These are phyloP conservation scores for Heteractis magnifica DNA, from an alignment of 92 coral and sea anemone genomes.

Conservation along the genomic window DNA sequence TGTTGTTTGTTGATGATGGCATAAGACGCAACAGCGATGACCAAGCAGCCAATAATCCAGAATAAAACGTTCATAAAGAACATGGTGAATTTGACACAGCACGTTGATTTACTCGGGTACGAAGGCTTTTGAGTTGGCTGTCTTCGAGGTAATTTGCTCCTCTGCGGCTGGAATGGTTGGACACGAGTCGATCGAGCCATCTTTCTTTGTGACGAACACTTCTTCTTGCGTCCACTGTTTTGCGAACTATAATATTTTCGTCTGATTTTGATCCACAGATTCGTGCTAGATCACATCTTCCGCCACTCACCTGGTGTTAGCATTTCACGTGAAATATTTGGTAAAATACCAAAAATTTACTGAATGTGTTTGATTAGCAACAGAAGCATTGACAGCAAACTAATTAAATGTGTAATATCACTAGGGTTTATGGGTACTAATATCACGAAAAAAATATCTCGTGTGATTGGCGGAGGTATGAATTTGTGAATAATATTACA, in stretches of 20 bases:
- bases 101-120: conserved; percentile 75
- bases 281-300: neutral
- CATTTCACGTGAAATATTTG: neutral
- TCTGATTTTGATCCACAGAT: neutral
- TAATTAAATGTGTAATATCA: no score
- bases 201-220: neutral
- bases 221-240: no score
- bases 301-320: neutral
- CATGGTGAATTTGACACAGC: conserved; percentile 79
- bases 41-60: conserved; percentile 71
- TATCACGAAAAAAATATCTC: neutral
- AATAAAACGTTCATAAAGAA: conserved; percentile 90
- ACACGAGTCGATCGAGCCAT: conserved; percentile 55
- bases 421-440: neutral
- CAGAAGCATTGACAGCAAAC: neutral
- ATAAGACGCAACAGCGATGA: conserved; percentile 74
- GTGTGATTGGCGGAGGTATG: no score
- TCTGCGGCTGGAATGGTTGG: conserved; percentile 39
- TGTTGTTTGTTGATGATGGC: conserved; percentile 85
- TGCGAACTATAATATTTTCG: no score
- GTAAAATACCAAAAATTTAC: neutral
- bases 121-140: conserved; percentile 25
- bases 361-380: neutral
- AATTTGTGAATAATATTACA: no score
- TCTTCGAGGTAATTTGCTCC: neutral